Base-by-base conservation (phyloP, 2,797 vertebrate genomes). In the Malurus splendens region DNA sequence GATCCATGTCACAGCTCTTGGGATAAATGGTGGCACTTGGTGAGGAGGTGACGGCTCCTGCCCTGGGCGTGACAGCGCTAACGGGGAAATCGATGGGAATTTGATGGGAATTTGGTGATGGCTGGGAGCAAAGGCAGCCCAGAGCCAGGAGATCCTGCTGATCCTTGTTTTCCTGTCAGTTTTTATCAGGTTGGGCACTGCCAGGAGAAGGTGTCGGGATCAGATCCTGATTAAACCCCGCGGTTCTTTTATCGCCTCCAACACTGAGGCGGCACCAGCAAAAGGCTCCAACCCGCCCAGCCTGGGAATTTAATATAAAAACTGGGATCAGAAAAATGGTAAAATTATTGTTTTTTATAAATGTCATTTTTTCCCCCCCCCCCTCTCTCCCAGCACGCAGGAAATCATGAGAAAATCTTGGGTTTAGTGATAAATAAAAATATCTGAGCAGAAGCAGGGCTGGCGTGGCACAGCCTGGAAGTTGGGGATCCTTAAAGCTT, bases 221-320 rank as follows among this genome's bases (percentile, higher is more conserved):
- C 32, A 4, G n/a, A 55, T 56, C 42, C 54, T 47, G 65, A 27
- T 65, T 38, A 57, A 87, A 87, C 48, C 5, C 38, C 30, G 1
- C 2, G 4, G 12, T 18, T 76, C 54, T 48, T 27, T 75, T 33
- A 44, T 74, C 28, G 1, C 16, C 75, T 47, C 24, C 3, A 25
- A 3, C 0, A 0, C 16, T 14, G 17, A 61, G 42, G 10, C 13
- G 39, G 30, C 28, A 9, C 5, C 4, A 32, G 14, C 33, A 16
- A 30, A 77, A 41, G 3, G 2, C 18, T 41, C 47, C 16, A 7
- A 24, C 13, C 1, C 25, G 23, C 8, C n/a, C 39, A 20, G 25
- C 4, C 16, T 57, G 14, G n/a, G 6, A 18, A 45, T 45, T 71
- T 44, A 42, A 62, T 44, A 44, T 6, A 27, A 17, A 48, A 89